Base-by-base conservation (phyloP, 2,888 invertebrate species). In the Watsonalla cultraria region DNA sequence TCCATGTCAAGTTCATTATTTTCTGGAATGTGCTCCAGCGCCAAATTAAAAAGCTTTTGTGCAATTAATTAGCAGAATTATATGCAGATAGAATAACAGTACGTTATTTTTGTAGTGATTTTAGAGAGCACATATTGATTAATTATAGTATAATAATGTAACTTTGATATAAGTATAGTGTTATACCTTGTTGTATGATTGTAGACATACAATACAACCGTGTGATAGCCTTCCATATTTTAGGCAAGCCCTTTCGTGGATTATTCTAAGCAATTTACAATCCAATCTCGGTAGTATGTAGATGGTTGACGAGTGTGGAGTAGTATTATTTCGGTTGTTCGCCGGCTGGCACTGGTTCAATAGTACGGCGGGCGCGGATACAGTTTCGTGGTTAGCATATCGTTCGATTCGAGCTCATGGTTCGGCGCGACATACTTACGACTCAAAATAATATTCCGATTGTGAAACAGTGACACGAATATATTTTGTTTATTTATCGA, bases 281-380 rank as follows among this genome's bases (percentile, higher is more conserved):
- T 74, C 57, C 66, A 70, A 72, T 72, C 65, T 66, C 59, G 63
- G 70, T 73, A 70, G 72, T 74, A 61, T 69, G 73, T 67, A 69
- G 64, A 64, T 64, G 61, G 59, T 58, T 73, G 77, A 76, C 75
- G 77, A 78, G 76, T 74, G 75, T 67, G 68, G 70, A 82, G 80
- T 78, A 80, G 76, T 84, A 87, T 86, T 86, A 88, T 88, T 88
- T 87, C 80, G 78, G 86, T 84, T 67, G 73, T 72, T 74, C 70
- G 77, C 74, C 82, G 82, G 74, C 84, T 86, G 88, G 88, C 86
- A 87, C 77, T 63, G 71, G 65, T 86, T 87, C 87, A 87, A 86
- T 76, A 72, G 77, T 62, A 62, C 68, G 70, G 57, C 61, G 61
- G 67, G 66, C 68, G 60, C 65, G 59, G 68, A 59, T 68, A 70